phyloP scores from a whole-genome alignment of 2,888 invertebrate genomes.

The Caenorhabditis sp. region DNA sequence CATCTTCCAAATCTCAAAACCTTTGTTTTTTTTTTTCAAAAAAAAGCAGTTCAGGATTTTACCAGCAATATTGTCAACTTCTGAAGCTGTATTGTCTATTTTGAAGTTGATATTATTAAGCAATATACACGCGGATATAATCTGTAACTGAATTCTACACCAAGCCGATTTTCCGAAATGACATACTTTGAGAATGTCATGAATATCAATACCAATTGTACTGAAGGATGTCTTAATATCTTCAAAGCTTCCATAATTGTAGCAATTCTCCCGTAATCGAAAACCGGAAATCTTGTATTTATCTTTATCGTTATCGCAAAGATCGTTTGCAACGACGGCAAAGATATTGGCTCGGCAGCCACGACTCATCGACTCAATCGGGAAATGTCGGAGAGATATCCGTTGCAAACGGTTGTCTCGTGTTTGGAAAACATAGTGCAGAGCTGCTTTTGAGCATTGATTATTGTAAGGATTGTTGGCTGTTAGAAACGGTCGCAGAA shows the following conservation, averaged over 20 bases:
- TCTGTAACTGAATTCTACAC: constrained; percentile 31
- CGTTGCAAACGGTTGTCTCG: constrained; percentile 56
- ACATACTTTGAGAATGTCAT: constrained; percentile 56
- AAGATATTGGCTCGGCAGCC: constrained; percentile 69
- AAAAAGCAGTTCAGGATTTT: too few relatives aligned
- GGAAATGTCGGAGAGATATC: constrained; percentile 59
- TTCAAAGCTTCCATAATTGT: constrained; percentile 64
- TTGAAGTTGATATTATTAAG: constrained; percentile 68
- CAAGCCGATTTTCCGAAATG: not conserved
- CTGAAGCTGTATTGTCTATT: constrained; percentile 45
- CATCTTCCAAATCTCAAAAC: constrained; percentile 63
- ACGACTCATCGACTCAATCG: constrained; percentile 66
- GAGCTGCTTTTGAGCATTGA: constrained; percentile 58
- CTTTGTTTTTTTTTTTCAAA: not conserved
- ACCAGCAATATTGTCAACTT: constrained; percentile 68
- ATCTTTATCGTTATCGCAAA: constrained; percentile 65
- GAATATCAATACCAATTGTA: constrained; percentile 56
- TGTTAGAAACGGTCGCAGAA: constrained; percentile 64
- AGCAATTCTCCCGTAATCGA: constrained; percentile 64
- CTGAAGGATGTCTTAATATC: constrained; percentile 55
- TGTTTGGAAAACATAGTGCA: constrained; percentile 65
- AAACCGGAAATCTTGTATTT: constrained; percentile 66
- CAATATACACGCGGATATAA: constrained; percentile 66
- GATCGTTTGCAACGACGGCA: constrained; percentile 68
- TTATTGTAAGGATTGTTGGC: constrained; percentile 66